phyloP scores from a whole-genome alignment of 2,113 vertebrate species.

The Rhabdomys dilectus region DNA sequence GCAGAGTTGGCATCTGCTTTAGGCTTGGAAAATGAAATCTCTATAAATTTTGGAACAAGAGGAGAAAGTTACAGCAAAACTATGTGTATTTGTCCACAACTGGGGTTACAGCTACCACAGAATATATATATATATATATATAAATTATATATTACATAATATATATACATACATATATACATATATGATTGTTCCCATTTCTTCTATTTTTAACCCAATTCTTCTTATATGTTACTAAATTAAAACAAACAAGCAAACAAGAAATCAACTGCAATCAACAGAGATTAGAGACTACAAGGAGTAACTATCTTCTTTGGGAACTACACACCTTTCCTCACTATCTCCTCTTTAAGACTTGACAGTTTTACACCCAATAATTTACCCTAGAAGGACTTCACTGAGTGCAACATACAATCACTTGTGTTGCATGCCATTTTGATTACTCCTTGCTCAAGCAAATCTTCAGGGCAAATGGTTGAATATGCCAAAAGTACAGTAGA shows the following conservation, averaged over 20 bases:
- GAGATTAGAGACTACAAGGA: neutral
- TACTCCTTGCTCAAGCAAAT: neutral
- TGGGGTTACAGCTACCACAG: neutral
- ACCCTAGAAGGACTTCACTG: neutral
- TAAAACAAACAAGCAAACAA: neutral
- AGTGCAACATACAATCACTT: neutral
- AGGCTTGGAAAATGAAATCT: neutral
- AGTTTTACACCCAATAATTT: fast-evolving
- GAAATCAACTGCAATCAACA: neutral
- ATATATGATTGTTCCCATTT: neutral
- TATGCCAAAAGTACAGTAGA: neutral
- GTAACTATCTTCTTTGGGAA: neutral
- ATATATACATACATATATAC: no score
- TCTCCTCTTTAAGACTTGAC: neutral
- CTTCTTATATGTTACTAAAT: neutral
- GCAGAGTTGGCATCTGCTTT: neutral
- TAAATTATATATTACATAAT: no score
- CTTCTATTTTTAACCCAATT: neutral
- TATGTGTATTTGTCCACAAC: neutral
- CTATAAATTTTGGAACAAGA: neutral
- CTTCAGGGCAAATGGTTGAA: no score
- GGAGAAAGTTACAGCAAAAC: neutral
- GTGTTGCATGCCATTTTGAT: fast-evolving
- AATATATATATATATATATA: neutral
- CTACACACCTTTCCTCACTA: neutral